Evolutionary conservation across 2,113 vertebrate genomes (phyloP), one percentile per base, ranked within the genome.

Genomic region (Megaceryle torquata): DNA sequence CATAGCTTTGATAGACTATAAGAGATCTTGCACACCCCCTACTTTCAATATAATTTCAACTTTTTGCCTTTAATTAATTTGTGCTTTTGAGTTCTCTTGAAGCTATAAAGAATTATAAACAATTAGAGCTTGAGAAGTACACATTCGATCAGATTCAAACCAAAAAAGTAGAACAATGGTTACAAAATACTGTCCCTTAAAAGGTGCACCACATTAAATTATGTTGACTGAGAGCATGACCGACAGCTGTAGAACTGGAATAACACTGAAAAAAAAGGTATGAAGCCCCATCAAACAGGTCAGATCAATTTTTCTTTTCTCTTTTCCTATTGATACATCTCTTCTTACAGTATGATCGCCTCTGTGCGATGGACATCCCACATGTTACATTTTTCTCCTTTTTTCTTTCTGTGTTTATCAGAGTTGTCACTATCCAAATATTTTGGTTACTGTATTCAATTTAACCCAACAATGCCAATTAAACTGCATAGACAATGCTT

Each of bases 71-170:
- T 63, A 29, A 83, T 83, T 61, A 0, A 21, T 69, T 86, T 96
- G 94, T 97, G 91, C 96, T 96, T 96, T 51, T 93, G 24, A 44
- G 21, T 67, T 92, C 33, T 88, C 89, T 39, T 43, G 39, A 84
- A 91, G 68, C 33, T 82, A 65, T 54, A 69, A 89, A 89, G 87
- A 63, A 60, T 41, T 56, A 87, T 13, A 37, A 78, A 35, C 31
- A 46, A 70, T 68, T 61, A 89, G 31, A 91, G 28, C 17, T 24
- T 79, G 48, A 70, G n/a, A 89, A 72, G n/a, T 86, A 83, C 64
- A 94, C 91, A 97, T 89, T 12, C 54, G 50, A 86, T 56, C 33
- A 72, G n/a, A 71, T 63, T 35, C 5, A 1, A 39, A 88, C 86
- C 31, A 91, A 88, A 67, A 89, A 64, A 4, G 61, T 8, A 70